Evolutionary conservation across 30 jellyfish, hydroid and myxozoan genomes (phyloP), one percentile per base, ranked within the genome.

Genomic region (Nemopilema nomurai): DNA sequence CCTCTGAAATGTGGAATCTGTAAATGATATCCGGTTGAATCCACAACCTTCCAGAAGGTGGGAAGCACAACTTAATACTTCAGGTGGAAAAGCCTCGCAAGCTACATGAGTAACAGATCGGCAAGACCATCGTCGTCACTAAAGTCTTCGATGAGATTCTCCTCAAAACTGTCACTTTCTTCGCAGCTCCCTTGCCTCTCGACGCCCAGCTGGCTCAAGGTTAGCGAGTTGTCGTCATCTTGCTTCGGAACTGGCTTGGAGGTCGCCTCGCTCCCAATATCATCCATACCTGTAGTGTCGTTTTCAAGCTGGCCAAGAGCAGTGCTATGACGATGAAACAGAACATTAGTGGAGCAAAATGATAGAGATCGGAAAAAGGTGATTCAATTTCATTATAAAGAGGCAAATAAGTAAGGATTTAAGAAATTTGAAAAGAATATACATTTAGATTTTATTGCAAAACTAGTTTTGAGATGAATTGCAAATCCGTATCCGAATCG

Each of bases 121-220:
- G 28, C 76, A 33, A 83, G 52, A 22, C 33, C 80, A 53, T 83
- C 91, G 1, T 83, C 91, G 65, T 83, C 91, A 53, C 91, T 83
- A 21, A 83, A 83, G 50, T 71, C 86, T 49, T 83, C 91, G 13
- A 83, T 83, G 21, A 83, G 52, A 63, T 72, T 28, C 33, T 83
- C 91, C 30, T 83, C 91, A 71, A 33, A 72, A 29, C 52, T 57
- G 62, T 82, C 84, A 24, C 31, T 29, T 32, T 83, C 91, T 30
- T 83, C 86, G 21, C 64, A 64, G 29, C 67, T 52, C 8, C 18
- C 79, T 31, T 57, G 91, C 4, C 63, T 83, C 51, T 71, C 91
- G 41, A 66, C 30, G 1, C 30, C 41, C 1, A 83, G 49, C 50
- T 83, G 91, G 31, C 91, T 83, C 70, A 83, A 76, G 19, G 65